Percentiles rank a stretch among this genome's conserved stretches.
These are phyloP conservation scores for Hermaeophaga mercurialis DNA, from an alignment of 2,888 invertebrate species.

Conservation along the genomic window DNA sequence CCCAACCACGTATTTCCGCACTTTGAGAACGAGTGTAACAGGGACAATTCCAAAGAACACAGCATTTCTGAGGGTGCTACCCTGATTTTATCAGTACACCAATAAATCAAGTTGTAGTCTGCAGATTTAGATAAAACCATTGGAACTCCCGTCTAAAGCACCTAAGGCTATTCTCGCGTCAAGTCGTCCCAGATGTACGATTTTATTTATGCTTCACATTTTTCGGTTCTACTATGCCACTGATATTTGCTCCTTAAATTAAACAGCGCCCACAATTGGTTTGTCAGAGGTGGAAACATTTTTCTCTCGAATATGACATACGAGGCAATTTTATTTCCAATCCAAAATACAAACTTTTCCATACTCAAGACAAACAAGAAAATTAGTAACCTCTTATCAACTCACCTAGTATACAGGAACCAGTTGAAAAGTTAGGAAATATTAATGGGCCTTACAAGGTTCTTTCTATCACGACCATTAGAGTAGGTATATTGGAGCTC, in stretches of 20 bases:
- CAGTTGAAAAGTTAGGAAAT: too few relatives aligned
- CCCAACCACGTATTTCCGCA: constrained; percentile 25
- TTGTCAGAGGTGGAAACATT: constrained; percentile 32
- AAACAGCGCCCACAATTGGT: constrained; percentile 39
- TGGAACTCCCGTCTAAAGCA: constrained; percentile 53
- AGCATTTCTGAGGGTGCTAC: constrained; percentile 49
- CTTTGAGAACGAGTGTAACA: constrained; percentile 22
- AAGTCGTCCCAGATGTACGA: constrained; percentile 53
- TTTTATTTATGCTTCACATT: constrained; percentile 55
- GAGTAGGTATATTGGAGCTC: too few relatives aligned
- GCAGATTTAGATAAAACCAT: constrained; percentile 53
- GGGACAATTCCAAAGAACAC: constrained; percentile 31
- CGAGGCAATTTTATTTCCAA: background rate
- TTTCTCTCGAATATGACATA: constrained; percentile 1
- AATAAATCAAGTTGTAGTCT: constrained; percentile 57
- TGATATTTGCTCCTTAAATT: constrained; percentile 51
- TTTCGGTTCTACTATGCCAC: constrained; percentile 47
- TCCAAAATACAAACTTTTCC: background rate
- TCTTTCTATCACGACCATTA: too few relatives aligned
- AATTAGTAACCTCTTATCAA: background rate
- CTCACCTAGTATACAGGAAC: too few relatives aligned
- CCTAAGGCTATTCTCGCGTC: constrained; percentile 55
- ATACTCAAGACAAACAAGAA: background rate
- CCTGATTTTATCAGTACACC: constrained; percentile 54
- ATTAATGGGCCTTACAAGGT: too few relatives aligned